These are phyloP conservation scores for Eilema depressum DNA, from an alignment of 2,888 invertebrate species.

Conservation along the genomic window DNA sequence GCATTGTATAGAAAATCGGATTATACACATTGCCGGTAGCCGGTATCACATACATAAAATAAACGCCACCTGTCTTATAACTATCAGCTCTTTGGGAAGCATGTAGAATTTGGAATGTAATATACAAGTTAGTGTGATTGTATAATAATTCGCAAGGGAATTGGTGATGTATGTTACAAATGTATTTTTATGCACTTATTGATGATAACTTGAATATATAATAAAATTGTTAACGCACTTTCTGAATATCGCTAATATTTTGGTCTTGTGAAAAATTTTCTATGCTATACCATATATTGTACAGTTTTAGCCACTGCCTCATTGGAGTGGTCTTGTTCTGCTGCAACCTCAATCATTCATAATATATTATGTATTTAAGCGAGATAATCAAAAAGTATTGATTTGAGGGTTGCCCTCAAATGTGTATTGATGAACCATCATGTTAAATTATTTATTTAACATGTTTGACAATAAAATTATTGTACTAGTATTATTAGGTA, in stretches of 20 bases:
- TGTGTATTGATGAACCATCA: slow-evolving; percentile 51
- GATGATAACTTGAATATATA: slow-evolving; percentile 51
- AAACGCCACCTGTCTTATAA: neutral
- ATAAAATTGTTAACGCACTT: slow-evolving; percentile 59
- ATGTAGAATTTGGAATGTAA: slow-evolving; percentile 23
- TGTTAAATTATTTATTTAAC: slow-evolving; percentile 73
- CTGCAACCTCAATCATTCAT: slow-evolving; percentile 31
- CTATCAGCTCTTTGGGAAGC: slow-evolving; percentile 33
- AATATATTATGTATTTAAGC: slow-evolving; percentile 45
- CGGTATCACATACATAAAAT: neutral
- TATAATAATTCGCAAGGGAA: slow-evolving; percentile 52
- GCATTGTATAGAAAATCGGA: too few relatives aligned
- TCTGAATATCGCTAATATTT: slow-evolving; percentile 47
- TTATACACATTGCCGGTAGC: too few relatives aligned
- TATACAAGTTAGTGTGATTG: slow-evolving; percentile 23
- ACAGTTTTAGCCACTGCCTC: slow-evolving; percentile 26
- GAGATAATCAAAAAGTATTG: slow-evolving; percentile 33
- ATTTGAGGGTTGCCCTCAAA: slow-evolving; percentile 35
- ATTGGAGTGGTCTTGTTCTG: slow-evolving; percentile 21
- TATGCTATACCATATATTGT: slow-evolving; percentile 28
- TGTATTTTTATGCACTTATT: slow-evolving; percentile 66
- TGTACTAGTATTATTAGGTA: slow-evolving; percentile 80
- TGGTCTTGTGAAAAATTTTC: slow-evolving; percentile 39
- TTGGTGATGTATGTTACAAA: slow-evolving; percentile 57
- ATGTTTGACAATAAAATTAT: slow-evolving; percentile 84